Conservation (phyloP, 2,888 invertebrate species). For the Dryomyza anilis region DNA sequence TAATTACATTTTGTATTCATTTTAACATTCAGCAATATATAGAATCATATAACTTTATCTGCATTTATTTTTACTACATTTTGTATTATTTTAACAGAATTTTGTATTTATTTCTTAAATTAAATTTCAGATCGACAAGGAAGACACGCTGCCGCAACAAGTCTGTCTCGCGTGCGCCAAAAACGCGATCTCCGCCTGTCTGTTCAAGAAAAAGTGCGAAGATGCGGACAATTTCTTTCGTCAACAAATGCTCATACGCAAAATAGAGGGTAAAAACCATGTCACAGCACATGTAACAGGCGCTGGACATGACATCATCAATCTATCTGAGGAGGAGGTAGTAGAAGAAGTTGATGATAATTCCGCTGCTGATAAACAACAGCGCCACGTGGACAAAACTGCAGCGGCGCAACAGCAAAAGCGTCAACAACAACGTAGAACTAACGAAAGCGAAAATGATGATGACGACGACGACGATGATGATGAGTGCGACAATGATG, state of each 20-base stretch:
- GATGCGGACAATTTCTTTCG: conserved; percentile 60
- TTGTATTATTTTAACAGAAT: background rate
- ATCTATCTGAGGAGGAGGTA: conserved; percentile 34
- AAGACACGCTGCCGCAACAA: conserved; percentile 58
- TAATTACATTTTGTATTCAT: too few relatives aligned
- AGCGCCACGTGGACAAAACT: too few relatives aligned
- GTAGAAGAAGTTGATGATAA: background rate
- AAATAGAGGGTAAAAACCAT: conserved; percentile 45
- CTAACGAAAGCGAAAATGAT: conserved; percentile 33
- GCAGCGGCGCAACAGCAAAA: too few relatives aligned
- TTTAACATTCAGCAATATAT: background rate
- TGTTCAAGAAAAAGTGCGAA: conserved; percentile 59
- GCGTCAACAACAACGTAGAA: too few relatives aligned
- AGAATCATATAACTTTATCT: background rate
- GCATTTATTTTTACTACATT: background rate
- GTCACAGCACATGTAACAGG: background rate
- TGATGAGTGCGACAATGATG: conserved; percentile 28
- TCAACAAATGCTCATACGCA: conserved; percentile 55
- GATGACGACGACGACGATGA: conserved; percentile 29
- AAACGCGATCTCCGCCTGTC: conserved; percentile 55
- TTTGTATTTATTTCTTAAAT: background rate
- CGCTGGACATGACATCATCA: conserved; percentile 30
- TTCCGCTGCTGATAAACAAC: conserved; percentile 29
- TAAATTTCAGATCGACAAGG: conserved; percentile 53
- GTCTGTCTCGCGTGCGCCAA: conserved; percentile 58